Percentiles rank a stretch among this genome's conserved stretches.
phyloP scores from a whole-genome alignment of 2,888 invertebrate species.

The Netelia fuscicornis region DNA sequence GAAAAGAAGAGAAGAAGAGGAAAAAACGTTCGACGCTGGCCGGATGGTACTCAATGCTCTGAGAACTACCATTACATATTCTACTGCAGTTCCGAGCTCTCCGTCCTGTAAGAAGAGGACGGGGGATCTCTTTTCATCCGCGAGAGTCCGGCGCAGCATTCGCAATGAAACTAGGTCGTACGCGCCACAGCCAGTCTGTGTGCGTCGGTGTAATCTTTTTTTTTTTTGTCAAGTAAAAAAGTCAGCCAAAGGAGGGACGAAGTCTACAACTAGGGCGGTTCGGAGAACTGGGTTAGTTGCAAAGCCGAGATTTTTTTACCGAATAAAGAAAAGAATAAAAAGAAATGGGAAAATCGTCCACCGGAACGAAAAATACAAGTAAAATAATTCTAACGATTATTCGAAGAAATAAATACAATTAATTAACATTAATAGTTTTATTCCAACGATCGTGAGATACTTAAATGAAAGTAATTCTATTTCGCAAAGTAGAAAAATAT shows the following conservation, averaged over 20 bases:
- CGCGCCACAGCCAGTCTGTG: constrained; percentile 25
- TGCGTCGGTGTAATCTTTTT: constrained; percentile 22
- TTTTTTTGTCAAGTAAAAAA: constrained; percentile 29
- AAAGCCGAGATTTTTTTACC: neutral
- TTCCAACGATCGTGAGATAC: no score
- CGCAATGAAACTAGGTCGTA: constrained; percentile 57
- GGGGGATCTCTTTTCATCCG: constrained; percentile 47
- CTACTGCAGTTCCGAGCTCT: constrained; percentile 31
- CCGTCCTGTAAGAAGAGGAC: neutral
- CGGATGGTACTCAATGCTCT: constrained; percentile 27
- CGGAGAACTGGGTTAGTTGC: constrained; percentile 43
- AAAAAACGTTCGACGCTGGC: constrained; percentile 32
- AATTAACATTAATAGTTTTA: no score
- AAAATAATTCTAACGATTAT: neutral
- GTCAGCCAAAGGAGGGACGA: constrained; percentile 43
- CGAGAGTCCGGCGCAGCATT: constrained; percentile 53
- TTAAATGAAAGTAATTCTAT: neutral
- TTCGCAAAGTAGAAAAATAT: neutral
- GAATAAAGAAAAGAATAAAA: neutral
- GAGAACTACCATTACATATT: constrained; percentile 42
- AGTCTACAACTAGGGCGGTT: constrained; percentile 44
- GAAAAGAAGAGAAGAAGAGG: constrained; percentile 9
- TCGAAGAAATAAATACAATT: neutral
- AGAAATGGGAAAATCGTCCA: neutral
- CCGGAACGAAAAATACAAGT: neutral